Evolutionary conservation across 2,888 invertebrate genomes (phyloP).

Genomic region (Falcaria lacertinaria): DNA sequence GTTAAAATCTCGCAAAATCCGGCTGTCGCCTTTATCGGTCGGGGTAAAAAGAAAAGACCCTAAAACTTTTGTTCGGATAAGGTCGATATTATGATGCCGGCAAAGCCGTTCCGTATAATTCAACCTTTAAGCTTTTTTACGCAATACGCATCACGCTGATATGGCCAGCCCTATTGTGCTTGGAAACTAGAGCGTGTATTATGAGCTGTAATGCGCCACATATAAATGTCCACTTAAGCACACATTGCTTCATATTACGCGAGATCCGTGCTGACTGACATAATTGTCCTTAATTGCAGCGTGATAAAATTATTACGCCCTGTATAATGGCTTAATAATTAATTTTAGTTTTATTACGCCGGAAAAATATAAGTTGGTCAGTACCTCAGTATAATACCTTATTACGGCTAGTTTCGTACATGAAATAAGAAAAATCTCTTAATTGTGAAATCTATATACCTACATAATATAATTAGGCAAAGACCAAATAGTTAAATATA

Average conservation of each 20-base stretch:
- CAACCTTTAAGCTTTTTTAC: constrained; percentile 3
- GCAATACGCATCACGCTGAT: constrained; percentile 13
- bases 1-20: too few relatives aligned
- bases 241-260: background rate
- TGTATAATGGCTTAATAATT: background rate
- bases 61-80: too few relatives aligned
- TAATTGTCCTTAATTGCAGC: background rate
- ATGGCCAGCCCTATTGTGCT: constrained; percentile 35
- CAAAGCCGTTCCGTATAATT: too few relatives aligned
- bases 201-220: constrained; percentile 7
- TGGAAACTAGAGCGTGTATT: constrained; percentile 45
- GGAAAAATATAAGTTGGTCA: background rate
- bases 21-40: too few relatives aligned
- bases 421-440: too few relatives aligned
- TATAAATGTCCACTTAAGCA: constrained; percentile 1
- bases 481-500: too few relatives aligned
- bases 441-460: too few relatives aligned
- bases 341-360: background rate
- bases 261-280: background rate
- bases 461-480: too few relatives aligned
- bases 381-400: background rate
- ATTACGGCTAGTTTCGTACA: too few relatives aligned
- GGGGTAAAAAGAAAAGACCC: too few relatives aligned
- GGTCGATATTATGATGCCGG: too few relatives aligned
- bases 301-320: constrained; percentile 1